Conservation (phyloP, 2,113 vertebrate genomes). For the Albula glossodonta region DNA sequence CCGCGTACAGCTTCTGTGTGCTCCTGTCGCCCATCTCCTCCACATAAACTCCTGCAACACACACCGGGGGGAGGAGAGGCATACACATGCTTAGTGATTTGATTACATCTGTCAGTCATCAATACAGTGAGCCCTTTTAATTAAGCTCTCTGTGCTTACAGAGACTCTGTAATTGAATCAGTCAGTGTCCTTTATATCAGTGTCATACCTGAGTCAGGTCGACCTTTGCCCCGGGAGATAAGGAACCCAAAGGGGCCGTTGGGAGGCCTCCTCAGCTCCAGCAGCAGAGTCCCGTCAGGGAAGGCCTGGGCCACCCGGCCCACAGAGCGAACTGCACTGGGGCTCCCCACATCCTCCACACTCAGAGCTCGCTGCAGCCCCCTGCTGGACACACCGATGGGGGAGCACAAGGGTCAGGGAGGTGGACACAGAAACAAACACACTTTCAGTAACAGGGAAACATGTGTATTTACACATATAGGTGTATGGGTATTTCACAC, state of each 20-base stretch:
- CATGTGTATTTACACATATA: not conserved
- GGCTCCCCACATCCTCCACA: constrained; percentile 74
- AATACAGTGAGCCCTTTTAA: not conserved
- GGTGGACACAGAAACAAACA: not conserved
- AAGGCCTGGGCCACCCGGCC: constrained; percentile 82
- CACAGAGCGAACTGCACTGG: constrained; percentile 67
- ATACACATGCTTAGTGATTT: not conserved
- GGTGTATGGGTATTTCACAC: not conserved
- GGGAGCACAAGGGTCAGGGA: not conserved
- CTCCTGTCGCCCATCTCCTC: constrained; percentile 80
- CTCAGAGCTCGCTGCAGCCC: constrained; percentile 71
- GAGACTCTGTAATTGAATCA: not conserved
- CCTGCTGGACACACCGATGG: constrained; percentile 27
- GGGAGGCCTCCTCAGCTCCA: constrained; percentile 80
- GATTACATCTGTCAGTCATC: not conserved
- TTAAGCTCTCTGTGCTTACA: not conserved
- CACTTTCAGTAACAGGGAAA: not conserved
- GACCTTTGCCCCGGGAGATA: constrained; percentile 84
- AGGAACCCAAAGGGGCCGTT: constrained; percentile 83
- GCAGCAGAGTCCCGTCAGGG: constrained; percentile 82
- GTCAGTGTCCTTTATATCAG: too few relatives aligned
- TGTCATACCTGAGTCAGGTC: constrained; percentile 82
- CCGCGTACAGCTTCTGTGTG: constrained; percentile 81
- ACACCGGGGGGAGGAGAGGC: not conserved
- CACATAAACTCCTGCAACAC: constrained; percentile 81